Evolutionary conservation across 2,888 invertebrate genomes (phyloP).

Genomic region (Lottia gigantea): DNA sequence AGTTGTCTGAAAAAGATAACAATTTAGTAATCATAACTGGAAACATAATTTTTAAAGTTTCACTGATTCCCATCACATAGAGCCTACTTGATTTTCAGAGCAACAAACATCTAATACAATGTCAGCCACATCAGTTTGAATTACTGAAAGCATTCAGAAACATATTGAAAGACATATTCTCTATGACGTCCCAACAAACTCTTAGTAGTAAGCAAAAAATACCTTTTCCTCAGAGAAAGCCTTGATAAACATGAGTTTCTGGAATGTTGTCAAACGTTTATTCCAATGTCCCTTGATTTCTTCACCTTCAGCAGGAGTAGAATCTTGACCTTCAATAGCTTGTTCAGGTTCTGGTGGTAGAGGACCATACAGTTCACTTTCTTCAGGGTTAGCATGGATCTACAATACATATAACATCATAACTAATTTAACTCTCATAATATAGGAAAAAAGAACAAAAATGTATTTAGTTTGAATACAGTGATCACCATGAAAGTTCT

Average conservation of each 20-base stretch:
- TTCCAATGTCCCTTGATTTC: conserved; percentile 75
- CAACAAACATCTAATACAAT: no score
- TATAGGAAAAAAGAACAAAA: no score
- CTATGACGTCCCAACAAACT: no score
- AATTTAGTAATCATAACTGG: not conserved
- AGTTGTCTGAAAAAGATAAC: conserved; percentile 71
- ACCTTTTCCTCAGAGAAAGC: conserved; percentile 81
- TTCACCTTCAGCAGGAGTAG: conserved; percentile 39
- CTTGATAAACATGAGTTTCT: conserved; percentile 84
- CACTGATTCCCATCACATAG: not conserved
- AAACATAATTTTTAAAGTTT: no score
- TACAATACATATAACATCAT: conserved; percentile 24
- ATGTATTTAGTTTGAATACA: no score
- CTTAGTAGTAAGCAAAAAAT: not conserved
- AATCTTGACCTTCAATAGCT: conserved; percentile 33
- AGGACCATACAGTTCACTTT: conserved; percentile 45
- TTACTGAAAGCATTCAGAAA: no score
- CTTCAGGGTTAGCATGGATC: conserved; percentile 62
- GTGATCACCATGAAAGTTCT: no score
- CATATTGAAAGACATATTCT: no score
- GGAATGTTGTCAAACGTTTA: conserved; percentile 75
- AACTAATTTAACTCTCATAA: not conserved
- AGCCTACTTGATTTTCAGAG: no score
- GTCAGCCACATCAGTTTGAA: no score
- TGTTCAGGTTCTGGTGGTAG: conserved; percentile 52